Base-by-base conservation (phyloP, 2,888 invertebrate genomes). In the Mesorhabditis sp. region DNA sequence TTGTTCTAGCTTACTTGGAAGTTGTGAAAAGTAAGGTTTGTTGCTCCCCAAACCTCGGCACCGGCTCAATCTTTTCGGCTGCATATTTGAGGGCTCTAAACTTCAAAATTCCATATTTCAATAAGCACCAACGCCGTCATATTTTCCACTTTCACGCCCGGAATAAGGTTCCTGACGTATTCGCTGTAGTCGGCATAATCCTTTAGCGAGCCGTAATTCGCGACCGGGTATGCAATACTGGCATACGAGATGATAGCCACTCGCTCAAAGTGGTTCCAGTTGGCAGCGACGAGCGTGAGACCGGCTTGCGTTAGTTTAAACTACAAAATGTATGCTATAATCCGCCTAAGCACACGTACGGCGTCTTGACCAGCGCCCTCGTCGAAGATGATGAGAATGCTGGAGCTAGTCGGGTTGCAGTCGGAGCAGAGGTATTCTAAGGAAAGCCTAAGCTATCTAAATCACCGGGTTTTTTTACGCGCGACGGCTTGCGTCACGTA, bases 21-120 rank as follows among this genome's bases (percentile, higher is more conserved):
- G 58, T n/a, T n/a, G 58, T 50, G n/a, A 50, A 50, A 50, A 50
- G 58, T n/a, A 50, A 10, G n/a, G 58, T 50, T 50, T 50, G 7
- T n/a, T 50, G 58, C n/a, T 50, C 58, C n/a, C 58, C 58, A n/a
- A 13, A 50, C 2, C 7, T 50, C 7, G 58, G 10, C 7, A 50
- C n/a, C 58, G n/a, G n/a, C 58, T 50, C 58, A 50, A 28, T 28
- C 28, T 50, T 50, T 13, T 50, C 58, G n/a, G 58, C 58, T n/a
- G n/a, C 58, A 10, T 13, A 50, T 50, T 50, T 10, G 10, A 50
- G 7, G 10, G n/a, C 58, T 13, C 58, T 50, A 50, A 50, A 50
- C n/a, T 50, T 50, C n/a, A 13, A 10, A 50, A 50, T 13, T 50
- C n/a, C 58, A 50, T 50, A 50, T 13, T n/a, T n/a, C 7, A 50